Base-by-base conservation (phyloP, 1,140 invertebrate genomes). In the Holotrichia oblita region DNA sequence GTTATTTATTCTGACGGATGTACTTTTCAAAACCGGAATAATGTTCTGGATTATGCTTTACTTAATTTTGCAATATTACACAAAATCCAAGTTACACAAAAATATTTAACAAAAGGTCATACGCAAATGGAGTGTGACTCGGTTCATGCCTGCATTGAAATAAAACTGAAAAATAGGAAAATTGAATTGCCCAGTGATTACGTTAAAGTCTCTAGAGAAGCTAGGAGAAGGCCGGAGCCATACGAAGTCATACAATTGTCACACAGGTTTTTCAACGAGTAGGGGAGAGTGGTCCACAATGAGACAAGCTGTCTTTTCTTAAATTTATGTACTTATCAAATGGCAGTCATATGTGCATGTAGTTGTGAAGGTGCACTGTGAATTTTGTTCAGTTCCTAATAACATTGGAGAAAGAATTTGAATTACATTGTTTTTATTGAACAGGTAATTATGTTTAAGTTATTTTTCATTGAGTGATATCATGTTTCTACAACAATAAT, bases 121-220 rank as follows among this genome's bases (percentile, higher is more conserved):
- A 86, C 84, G 0, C 82, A 86, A 77, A 87, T 86, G 85, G 83
- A 86, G 73, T 77, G 48, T 44, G 84, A 86, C 76, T 73, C 75
- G 12, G 81, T 85, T 14, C 86, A 87, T 78, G 27, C 78, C 34
- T 61, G 42, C 20, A 83, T 84, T 44, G 84, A 86, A 75, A 44
- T 76, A 72, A 77, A 81, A 20, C 42, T 84, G 27, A 82, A 81
- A 76, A 78, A 80, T 14, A 79, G 48, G 44, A 14, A 76, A 22
- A 82, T 83, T 22, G 40, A 81, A 69, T 14, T 80, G 10, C 81
- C 83, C n/a, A 44, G 40, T 17, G 79, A 82, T 59, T 83, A 81
- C 73, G 27, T 73, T 40, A 40, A 34, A 73, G 42, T 69, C 27
- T 79, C 74, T 79, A 12, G 81, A 82, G 80, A 82, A 80, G 77